A percentile compares a stretch with the other conserved stretches of the same genome.
Conservation (phyloP, 2,113 vertebrate species). For the Barbus barbus region DNA sequence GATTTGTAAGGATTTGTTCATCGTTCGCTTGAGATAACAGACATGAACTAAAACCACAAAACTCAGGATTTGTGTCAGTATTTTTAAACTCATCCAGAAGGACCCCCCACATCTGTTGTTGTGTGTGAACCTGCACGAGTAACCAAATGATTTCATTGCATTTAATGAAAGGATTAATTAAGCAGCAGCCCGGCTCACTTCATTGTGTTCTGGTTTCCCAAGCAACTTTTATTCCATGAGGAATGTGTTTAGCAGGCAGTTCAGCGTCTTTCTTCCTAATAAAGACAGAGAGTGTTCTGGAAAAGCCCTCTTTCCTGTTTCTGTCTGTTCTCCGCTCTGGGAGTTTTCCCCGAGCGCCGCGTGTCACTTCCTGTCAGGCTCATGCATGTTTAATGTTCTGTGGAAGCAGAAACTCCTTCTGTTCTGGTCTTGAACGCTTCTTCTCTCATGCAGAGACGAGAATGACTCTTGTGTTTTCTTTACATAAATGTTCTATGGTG, state of each 20-base stretch:
- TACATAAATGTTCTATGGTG: not conserved
- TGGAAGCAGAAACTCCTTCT: not conserved
- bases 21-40: too few species aligned
- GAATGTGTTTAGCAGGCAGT: not conserved
- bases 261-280: not conserved
- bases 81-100: not conserved
- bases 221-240: not conserved
- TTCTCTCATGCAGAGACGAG: not conserved
- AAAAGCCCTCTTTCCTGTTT: not conserved
- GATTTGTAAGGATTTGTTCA: too few species aligned
- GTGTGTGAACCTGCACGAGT: not conserved
- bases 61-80: too few species aligned
- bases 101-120: not conserved
- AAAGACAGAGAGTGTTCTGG: slow-evolving; percentile 3
- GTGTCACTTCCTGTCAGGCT: not conserved
- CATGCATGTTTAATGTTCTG: not conserved
- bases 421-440: not conserved
- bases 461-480: not conserved
- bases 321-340: not conserved
- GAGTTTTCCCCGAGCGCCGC: not conserved
- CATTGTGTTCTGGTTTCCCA: not conserved
- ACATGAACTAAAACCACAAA: too few species aligned
- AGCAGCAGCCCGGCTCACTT: not conserved
- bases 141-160: not conserved
- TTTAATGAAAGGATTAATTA: not conserved